phyloP scores from a whole-genome alignment of 2,888 invertebrate species.

The Dicyrtoma fusca region DNA sequence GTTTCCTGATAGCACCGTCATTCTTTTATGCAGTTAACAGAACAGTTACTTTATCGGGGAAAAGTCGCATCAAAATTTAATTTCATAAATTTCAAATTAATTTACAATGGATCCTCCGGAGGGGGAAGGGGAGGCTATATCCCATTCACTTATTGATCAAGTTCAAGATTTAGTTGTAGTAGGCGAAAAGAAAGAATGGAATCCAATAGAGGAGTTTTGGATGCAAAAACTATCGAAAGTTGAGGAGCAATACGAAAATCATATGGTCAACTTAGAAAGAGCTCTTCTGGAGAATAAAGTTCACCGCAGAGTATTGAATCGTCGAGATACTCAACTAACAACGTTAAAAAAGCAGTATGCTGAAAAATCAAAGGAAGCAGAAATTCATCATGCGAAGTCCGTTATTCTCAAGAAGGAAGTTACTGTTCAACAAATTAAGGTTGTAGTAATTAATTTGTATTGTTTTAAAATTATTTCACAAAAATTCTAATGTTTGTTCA shows the following conservation, averaged over 20 bases:
- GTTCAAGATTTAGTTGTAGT: slow-evolving; percentile 41
- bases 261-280: slow-evolving; percentile 48
- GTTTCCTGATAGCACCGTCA: no score
- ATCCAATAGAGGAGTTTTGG: slow-evolving; percentile 54
- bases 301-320: slow-evolving; percentile 35
- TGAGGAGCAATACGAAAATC: slow-evolving; percentile 51
- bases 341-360: slow-evolving; percentile 36
- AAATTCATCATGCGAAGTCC: not conserved
- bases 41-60: no score
- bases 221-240: slow-evolving; percentile 49
- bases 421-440: not conserved
- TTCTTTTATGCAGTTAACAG: no score
- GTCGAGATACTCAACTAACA: slow-evolving; percentile 40
- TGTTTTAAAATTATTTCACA: no score
- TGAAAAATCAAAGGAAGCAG: slow-evolving; percentile 32
- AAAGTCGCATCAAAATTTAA: no score
- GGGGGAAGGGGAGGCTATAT: not conserved
- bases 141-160: not conserved
- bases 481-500: no score
- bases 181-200: slow-evolving; percentile 46
- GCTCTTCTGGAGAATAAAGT: slow-evolving; percentile 42
- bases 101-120: slow-evolving; percentile 27
- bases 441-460: not conserved
- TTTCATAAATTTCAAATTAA: no score
- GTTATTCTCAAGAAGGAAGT: not conserved